Evolutionary conservation across 2,113 vertebrate genomes (phyloP).

Genomic region (Trogon melanurus): DNA sequence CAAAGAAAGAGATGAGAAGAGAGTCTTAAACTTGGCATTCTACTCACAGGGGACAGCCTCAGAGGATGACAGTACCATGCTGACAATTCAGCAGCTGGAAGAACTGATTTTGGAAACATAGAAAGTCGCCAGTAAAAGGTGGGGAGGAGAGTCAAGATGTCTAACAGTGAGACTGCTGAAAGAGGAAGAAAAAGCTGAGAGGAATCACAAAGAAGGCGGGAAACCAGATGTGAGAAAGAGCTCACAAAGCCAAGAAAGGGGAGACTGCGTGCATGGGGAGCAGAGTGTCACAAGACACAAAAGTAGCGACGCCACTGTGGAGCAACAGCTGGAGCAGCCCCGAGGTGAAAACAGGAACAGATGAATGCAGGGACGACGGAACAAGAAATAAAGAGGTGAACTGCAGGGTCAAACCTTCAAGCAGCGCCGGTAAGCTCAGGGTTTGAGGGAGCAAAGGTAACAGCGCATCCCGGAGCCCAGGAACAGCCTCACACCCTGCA

Average conservation of each 20-base stretch:
- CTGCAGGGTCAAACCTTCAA: background rate
- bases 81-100: background rate
- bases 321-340: background rate
- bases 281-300: background rate
- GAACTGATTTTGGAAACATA: background rate
- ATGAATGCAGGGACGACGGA: fast-evolving
- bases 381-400: background rate
- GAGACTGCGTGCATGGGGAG: fast-evolving
- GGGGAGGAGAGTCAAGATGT: background rate
- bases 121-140: background rate
- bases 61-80: background rate
- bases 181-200: background rate
- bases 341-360: fast-evolving
- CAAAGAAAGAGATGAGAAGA: background rate
- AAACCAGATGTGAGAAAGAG: fast-evolving
- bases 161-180: fast-evolving
- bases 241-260: background rate
- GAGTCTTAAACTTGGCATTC: no score
- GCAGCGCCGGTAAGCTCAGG: background rate
- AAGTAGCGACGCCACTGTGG: no score
- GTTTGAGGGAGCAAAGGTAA: background rate
- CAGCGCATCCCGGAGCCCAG: background rate
- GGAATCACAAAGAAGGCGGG: background rate
- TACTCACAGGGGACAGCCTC: background rate
- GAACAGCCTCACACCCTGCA: background rate